Conservation (phyloP, 2,888 invertebrate species). For the Amphipoea lucens region DNA sequence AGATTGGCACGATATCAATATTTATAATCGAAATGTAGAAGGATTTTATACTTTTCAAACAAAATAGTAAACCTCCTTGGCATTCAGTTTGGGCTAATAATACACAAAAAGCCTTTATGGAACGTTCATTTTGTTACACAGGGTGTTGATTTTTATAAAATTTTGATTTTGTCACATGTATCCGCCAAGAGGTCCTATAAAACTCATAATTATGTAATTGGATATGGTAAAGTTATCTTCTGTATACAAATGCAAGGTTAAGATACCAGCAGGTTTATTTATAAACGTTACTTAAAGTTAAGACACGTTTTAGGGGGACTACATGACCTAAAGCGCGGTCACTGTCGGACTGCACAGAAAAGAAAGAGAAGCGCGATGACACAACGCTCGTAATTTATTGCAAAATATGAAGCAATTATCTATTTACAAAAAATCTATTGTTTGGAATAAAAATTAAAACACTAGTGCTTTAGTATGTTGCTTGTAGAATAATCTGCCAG, state of each 20-base stretch:
- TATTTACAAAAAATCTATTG: no score
- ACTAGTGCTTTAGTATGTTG: no score
- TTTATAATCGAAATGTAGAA: background rate
- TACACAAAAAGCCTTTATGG: background rate
- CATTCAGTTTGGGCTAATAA: background rate
- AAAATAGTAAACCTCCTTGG: background rate
- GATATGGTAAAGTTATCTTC: no score
- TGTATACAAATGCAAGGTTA: background rate
- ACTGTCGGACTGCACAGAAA: no score
- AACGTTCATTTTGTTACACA: background rate
- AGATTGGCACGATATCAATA: slow-evolving; percentile 50
- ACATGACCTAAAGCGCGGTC: no score
- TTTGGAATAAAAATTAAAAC: no score
- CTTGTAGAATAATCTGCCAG: no score
- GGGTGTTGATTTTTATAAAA: background rate
- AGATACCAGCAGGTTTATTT: background rate
- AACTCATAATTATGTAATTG: background rate
- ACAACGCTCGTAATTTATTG: no score
- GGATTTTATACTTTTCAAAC: background rate
- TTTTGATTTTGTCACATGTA: background rate
- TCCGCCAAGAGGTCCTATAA: background rate
- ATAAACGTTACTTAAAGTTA: background rate
- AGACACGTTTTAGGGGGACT: background rate
- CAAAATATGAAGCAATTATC: no score
- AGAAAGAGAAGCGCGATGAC: no score